phyloP scores from a whole-genome alignment of 2,888 invertebrate genomes.

The Synanthedon myopaeformis region DNA sequence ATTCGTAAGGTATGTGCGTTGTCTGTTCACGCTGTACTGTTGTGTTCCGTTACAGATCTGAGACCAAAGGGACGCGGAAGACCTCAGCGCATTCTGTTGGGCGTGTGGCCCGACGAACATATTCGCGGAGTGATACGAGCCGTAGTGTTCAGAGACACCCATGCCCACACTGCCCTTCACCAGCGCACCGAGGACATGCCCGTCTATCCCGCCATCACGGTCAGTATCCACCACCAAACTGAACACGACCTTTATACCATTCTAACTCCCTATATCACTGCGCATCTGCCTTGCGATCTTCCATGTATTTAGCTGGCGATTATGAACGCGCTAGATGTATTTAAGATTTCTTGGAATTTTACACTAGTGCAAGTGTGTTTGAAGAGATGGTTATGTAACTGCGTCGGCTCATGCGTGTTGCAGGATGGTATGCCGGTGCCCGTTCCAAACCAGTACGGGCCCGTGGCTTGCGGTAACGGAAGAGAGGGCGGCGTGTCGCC shows the following conservation, averaged over 20 bases:
- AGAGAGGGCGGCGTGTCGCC: constrained; percentile 66
- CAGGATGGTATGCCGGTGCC: constrained; percentile 73
- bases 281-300: constrained; percentile 25
- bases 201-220: constrained; percentile 57
- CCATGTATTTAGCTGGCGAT: neutral
- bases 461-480: constrained; percentile 68
- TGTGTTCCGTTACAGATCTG: constrained; percentile 76
- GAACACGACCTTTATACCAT: too few relatives aligned
- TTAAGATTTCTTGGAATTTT: constrained; percentile 6
- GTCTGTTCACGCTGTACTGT: constrained; percentile 63
- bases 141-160: constrained; percentile 90
- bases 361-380: neutral
- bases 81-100: constrained; percentile 89
- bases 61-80: constrained; percentile 92
- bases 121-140: constrained; percentile 92
- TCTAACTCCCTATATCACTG: constrained; percentile 21
- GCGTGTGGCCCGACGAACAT: constrained; percentile 95
- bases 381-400: constrained; percentile 5
- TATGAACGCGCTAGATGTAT: constrained; percentile 5
- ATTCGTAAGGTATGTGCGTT: constrained; percentile 12
- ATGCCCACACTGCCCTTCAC: constrained; percentile 80
- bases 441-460: constrained; percentile 65
- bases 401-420: constrained; percentile 33
- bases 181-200: constrained; percentile 78
- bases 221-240: constrained; percentile 35